Conservation (phyloP, 2,113 vertebrate genomes). For the Lepus europaeus region DNA sequence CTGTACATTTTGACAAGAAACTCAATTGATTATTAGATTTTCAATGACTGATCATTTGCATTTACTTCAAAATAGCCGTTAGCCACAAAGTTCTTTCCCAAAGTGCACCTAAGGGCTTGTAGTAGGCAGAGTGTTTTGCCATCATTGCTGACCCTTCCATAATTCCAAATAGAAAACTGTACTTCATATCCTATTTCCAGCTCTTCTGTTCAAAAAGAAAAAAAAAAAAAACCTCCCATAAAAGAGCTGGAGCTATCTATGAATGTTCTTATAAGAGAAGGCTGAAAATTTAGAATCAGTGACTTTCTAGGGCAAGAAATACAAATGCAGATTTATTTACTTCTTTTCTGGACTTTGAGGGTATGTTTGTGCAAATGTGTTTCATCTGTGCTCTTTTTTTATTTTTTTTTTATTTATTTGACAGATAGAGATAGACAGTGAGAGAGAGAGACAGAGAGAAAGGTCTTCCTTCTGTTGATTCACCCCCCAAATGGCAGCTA, state of each 20-base stretch:
- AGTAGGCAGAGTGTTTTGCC: not conserved
- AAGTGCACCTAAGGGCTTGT: constrained; percentile 17
- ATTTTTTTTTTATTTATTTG: too few species aligned
- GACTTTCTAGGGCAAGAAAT: not conserved
- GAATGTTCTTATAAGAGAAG: not conserved
- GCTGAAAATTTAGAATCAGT: constrained; percentile 12
- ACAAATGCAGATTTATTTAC: constrained; percentile 12
- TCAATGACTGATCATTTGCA: constrained; percentile 60
- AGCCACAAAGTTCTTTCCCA: not conserved
- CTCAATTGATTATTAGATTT: constrained; percentile 59
- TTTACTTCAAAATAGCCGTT: constrained; percentile 59
- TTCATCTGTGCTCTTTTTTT: not conserved
- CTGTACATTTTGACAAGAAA: constrained; percentile 47
- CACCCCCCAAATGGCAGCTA: too few species aligned
- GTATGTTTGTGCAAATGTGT: not conserved
- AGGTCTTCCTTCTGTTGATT: too few species aligned
- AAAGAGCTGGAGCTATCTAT: not conserved
- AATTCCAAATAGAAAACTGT: constrained; percentile 61
- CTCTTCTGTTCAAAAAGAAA: not conserved
- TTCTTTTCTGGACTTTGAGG: constrained; percentile 9
- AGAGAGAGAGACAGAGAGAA: too few species aligned
- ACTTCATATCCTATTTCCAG: constrained; percentile 31
- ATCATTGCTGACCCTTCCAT: constrained; percentile 46
- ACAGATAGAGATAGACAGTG: too few species aligned
- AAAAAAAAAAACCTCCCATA: not conserved